These are phyloP conservation scores for Pterophyllum scalare DNA, from an alignment of 2,113 vertebrate species.

Conservation along the genomic window DNA sequence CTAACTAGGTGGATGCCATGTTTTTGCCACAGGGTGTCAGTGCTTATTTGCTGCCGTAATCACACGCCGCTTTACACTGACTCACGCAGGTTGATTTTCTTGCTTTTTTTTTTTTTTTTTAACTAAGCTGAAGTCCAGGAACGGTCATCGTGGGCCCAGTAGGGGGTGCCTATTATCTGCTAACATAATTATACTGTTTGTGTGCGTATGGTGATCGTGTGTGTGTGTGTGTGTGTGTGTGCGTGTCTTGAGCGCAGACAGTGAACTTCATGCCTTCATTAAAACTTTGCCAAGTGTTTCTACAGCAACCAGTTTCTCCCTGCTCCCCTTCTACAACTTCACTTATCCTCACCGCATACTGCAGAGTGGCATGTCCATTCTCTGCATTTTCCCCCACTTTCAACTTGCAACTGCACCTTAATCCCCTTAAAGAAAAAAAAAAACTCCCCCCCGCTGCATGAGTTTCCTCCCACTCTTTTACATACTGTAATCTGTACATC, in stretches of 20 bases:
- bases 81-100: slow-evolving; percentile 17
- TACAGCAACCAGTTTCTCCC: slow-evolving; percentile 70
- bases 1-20: neutral
- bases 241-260: slow-evolving; percentile 46
- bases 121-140: slow-evolving; percentile 43
- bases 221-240: slow-evolving; percentile 28
- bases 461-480: neutral
- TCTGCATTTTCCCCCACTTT: slow-evolving; percentile 2
- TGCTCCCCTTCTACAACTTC: slow-evolving; percentile 27
- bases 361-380: slow-evolving; percentile 14
- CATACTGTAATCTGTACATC: slow-evolving; percentile 60
- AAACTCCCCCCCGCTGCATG: neutral
- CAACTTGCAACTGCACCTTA: slow-evolving; percentile 20
- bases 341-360: slow-evolving; percentile 26
- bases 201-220: slow-evolving; percentile 40
- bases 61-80: neutral
- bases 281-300: slow-evolving; percentile 79
- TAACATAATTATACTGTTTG: slow-evolving; percentile 63
- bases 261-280: slow-evolving; percentile 73
- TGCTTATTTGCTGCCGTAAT: slow-evolving; percentile 22
- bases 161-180: slow-evolving; percentile 65
- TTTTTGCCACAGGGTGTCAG: slow-evolving; percentile 66
- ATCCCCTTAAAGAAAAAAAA: neutral
- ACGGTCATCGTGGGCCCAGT: slow-evolving; percentile 34
- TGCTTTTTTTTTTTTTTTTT: slow-evolving; percentile 29